phyloP scores from a whole-genome alignment of 2,888 invertebrate species.

The Zele albiditarsus region DNA sequence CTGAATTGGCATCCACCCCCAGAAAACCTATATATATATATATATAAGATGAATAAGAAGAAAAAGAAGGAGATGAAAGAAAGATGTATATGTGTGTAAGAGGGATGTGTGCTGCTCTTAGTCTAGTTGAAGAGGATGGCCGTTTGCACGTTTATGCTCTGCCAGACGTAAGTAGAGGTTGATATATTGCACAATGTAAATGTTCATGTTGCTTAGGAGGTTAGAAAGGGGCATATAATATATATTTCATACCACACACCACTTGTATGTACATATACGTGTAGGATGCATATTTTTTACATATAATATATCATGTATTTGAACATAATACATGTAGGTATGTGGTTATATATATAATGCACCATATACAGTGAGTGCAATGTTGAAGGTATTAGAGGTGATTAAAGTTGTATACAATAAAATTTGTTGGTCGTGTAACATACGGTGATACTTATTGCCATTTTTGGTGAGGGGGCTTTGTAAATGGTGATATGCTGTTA shows the following conservation, averaged over 20 bases:
- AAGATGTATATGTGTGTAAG: neutral
- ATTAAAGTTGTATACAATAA: slow-evolving; percentile 31
- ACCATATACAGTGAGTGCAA: neutral
- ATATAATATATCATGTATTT: slow-evolving; percentile 19
- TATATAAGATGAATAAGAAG: slow-evolving; percentile 30
- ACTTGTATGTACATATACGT: slow-evolving; percentile 17
- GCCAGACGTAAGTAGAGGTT: slow-evolving; percentile 31
- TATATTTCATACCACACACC: neutral
- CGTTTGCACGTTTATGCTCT: slow-evolving; percentile 27
- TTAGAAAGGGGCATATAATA: neutral
- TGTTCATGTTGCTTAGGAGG: slow-evolving; percentile 14
- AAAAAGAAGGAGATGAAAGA: slow-evolving; percentile 20
- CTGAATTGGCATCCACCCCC: neutral
- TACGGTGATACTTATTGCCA: slow-evolving; percentile 6
- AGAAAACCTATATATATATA: slow-evolving; percentile 36
- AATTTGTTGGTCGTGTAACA: slow-evolving; percentile 30
- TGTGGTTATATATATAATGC: neutral
- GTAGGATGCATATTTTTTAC: slow-evolving; percentile 1
- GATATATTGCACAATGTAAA: slow-evolving; percentile 33
- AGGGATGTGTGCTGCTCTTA: slow-evolving; percentile 9
- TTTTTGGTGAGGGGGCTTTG: neutral
- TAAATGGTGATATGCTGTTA: slow-evolving; percentile 1
- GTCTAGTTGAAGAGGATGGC: slow-evolving; percentile 24
- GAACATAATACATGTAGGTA: neutral
- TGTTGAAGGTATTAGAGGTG: slow-evolving; percentile 35